phyloP scores from a whole-genome alignment of 2,113 vertebrate species.

The Pterocles burchelli region DNA sequence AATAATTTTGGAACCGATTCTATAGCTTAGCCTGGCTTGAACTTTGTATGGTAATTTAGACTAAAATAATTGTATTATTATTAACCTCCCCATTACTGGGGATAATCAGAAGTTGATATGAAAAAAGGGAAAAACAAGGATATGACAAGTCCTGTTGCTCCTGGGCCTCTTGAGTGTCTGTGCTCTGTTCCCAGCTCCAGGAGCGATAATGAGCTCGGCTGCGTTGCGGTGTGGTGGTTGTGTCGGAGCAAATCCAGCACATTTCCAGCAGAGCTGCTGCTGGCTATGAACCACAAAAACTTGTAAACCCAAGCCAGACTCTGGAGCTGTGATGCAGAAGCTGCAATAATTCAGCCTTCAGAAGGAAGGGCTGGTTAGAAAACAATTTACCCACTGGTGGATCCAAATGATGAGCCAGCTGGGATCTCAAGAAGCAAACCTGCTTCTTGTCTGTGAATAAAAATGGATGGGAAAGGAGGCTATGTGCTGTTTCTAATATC shows the following conservation, averaged over 20 bases:
- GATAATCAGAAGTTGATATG: not conserved
- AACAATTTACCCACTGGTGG: not conserved
- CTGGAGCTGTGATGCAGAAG: not conserved
- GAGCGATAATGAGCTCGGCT: not conserved
- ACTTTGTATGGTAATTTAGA: not conserved
- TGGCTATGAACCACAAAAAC: not conserved
- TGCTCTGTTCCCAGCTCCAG: not conserved
- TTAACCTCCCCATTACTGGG: not conserved
- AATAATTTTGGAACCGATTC: not conserved
- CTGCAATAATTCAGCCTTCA: not conserved
- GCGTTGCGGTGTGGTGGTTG: rapidly evolving
- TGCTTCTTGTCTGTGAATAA: not conserved
- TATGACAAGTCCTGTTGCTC: not conserved
- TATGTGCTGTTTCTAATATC: not conserved
- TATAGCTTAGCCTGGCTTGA: not conserved
- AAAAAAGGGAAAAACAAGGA: not conserved
- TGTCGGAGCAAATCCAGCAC: not conserved
- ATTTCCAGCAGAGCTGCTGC: not conserved
- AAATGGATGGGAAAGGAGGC: not conserved
- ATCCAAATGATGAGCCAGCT: not conserved
- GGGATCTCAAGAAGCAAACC: not conserved
- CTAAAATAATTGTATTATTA: not conserved
- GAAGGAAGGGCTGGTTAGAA: not conserved
- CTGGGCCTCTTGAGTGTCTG: too few species aligned
- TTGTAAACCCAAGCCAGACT: not conserved